phyloP scores from a whole-genome alignment of 2,888 invertebrate genomes.

The Therioaphis trifolii region DNA sequence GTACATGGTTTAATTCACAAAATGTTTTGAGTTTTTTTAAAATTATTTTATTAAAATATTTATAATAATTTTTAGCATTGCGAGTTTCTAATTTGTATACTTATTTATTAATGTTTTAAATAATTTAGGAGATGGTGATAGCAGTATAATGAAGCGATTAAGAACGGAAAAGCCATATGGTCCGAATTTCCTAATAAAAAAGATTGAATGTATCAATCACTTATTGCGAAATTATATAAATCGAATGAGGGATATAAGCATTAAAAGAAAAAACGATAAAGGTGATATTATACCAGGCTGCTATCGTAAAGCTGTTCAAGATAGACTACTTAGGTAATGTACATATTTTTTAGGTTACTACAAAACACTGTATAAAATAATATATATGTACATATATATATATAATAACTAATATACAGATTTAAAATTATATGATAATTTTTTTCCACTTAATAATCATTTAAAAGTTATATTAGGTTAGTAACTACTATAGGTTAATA shows the following conservation, averaged over 20 bases:
- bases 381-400: too few relatives aligned
- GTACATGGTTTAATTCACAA: too few relatives aligned
- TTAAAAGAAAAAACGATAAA: constrained; percentile 22
- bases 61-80: too few relatives aligned
- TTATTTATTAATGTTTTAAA: constrained; percentile 4
- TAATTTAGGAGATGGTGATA: constrained; percentile 6
- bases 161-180: constrained; percentile 15
- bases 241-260: constrained; percentile 9
- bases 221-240: constrained; percentile 7
- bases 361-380: too few relatives aligned
- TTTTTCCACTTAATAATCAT: too few relatives aligned
- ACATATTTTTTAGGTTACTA: too few relatives aligned
- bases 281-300: not conserved
- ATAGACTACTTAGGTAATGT: not conserved
- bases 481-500: too few relatives aligned
- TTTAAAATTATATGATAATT: too few relatives aligned
- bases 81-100: not conserved
- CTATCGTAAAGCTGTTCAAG: constrained; percentile 12
- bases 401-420: too few relatives aligned
- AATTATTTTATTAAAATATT: not conserved
- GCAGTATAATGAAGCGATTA: constrained; percentile 17
- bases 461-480: too few relatives aligned
- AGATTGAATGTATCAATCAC: too few relatives aligned
- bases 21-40: too few relatives aligned
- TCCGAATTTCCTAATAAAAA: constrained; percentile 11